These are phyloP conservation scores for Pollenia angustigena DNA, from an alignment of 2,888 invertebrate species.

Conservation along the genomic window DNA sequence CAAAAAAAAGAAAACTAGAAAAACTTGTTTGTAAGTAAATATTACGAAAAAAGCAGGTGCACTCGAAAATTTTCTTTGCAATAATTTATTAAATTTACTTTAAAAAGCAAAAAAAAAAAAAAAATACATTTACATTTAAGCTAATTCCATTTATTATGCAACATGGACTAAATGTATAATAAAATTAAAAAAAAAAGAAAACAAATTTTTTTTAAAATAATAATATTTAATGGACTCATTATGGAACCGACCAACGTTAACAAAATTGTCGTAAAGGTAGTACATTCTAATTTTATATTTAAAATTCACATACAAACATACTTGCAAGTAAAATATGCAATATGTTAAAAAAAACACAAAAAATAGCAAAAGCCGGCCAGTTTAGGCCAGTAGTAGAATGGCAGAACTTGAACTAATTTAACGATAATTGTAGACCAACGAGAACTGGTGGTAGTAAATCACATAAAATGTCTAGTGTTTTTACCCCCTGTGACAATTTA, in stretches of 20 bases:
- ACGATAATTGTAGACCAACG: constrained; percentile 13
- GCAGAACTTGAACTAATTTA: constrained; percentile 47
- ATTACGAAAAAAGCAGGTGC: constrained; percentile 22
- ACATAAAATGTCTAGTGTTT: not conserved
- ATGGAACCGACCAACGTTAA: constrained; percentile 29
- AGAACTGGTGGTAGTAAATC: not conserved
- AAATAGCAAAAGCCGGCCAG: not conserved
- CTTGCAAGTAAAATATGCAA: not conserved
- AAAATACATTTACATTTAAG: constrained; percentile 18
- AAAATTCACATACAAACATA: not conserved
- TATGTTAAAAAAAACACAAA: not conserved
- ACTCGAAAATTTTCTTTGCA: not conserved
- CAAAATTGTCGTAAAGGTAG: constrained; percentile 25
- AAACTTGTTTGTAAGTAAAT: not conserved
- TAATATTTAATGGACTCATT: constrained; percentile 25
- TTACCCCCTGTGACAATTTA: constrained; percentile 10
- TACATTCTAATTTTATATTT: not conserved
- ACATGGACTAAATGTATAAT: not conserved
- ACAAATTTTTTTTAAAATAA: not conserved
- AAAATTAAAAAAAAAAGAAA: not conserved
- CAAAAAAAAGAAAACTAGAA: constrained; percentile 2
- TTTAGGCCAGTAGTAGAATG: not conserved
- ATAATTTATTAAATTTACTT: constrained; percentile 16
- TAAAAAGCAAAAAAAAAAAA: not conserved
- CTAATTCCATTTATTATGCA: constrained; percentile 20